Percentiles rank a stretch among this genome's conserved stretches.
Conservation (phyloP, 2,113 vertebrate species). For the Corythornis madagascariensis region DNA sequence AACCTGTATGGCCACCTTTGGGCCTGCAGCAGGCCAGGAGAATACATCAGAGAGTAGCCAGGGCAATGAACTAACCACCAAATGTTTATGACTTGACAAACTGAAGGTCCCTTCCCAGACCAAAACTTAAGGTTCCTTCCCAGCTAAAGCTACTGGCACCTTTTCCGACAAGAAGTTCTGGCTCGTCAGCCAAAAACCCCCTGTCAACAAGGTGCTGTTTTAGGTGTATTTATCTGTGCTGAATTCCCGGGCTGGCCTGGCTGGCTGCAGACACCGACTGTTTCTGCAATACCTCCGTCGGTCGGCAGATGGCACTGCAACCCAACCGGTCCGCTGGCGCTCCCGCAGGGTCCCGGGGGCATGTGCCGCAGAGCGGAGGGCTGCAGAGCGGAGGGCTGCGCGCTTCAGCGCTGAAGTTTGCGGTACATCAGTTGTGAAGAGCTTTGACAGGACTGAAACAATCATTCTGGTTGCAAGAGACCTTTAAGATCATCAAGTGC, state of each 20-base stretch:
- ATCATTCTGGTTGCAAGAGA: not conserved
- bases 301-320: constrained; percentile 67
- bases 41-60: too few relatives aligned
- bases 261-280: not conserved
- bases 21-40: too few relatives aligned
- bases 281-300: not conserved
- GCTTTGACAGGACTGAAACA: not conserved
- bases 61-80: too few relatives aligned
- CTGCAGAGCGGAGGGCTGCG: not conserved
- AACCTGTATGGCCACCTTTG: too few relatives aligned
- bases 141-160: not conserved
- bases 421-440: not conserved
- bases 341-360: too few relatives aligned
- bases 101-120: not conserved
- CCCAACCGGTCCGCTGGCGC: not conserved
- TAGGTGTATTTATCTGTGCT: not conserved
- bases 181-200: not conserved
- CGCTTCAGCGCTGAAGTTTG: not conserved
- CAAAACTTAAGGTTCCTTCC: not conserved
- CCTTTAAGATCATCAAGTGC: not conserved
- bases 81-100: not conserved
- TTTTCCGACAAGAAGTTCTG: not conserved
- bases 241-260: not conserved
- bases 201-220: not conserved
- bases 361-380: not conserved